These are phyloP conservation scores for Collichthys lucidus DNA, from an alignment of 2,113 vertebrate genomes.

Conservation along the genomic window DNA sequence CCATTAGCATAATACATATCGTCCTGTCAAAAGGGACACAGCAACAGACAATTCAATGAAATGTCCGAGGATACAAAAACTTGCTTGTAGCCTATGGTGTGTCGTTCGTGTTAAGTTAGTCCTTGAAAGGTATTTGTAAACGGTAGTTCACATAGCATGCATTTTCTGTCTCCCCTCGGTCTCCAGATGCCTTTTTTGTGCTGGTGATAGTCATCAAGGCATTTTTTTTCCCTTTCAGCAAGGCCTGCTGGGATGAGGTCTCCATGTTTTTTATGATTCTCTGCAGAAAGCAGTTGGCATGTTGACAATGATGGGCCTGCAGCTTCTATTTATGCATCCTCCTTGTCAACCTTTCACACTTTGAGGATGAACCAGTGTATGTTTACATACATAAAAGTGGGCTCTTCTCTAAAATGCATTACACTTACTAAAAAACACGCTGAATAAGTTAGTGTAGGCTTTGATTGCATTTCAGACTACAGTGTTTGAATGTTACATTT, in stretches of 20 bases:
- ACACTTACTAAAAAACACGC: slow-evolving; percentile 8
- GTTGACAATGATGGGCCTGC: slow-evolving; percentile 73
- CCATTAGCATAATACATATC: not conserved
- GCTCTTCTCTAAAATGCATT: slow-evolving; percentile 23
- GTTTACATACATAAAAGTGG: slow-evolving; percentile 54
- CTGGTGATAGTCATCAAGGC: slow-evolving; percentile 35
- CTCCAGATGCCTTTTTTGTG: slow-evolving; percentile 2
- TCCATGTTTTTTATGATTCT: slow-evolving; percentile 62
- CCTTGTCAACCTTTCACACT: slow-evolving; percentile 66
- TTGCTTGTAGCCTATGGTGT: not conserved
- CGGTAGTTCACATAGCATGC: too few species aligned
- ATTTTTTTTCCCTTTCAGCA: slow-evolving; percentile 35
- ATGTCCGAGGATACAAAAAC: slow-evolving; percentile 6
- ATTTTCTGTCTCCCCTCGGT: slow-evolving; percentile 6
- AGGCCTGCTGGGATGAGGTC: slow-evolving; percentile 57
- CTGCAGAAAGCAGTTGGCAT: slow-evolving; percentile 67
- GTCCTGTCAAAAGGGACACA: not conserved
- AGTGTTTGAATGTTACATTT: too few species aligned
- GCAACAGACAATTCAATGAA: not conserved
- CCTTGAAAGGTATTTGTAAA: not conserved
- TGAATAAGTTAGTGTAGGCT: slow-evolving; percentile 11
- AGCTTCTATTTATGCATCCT: slow-evolving; percentile 73
- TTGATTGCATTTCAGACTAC: not conserved
- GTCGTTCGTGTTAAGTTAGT: not conserved
- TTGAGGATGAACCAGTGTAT: slow-evolving; percentile 51